Evolutionary conservation across 2,888 invertebrate genomes (phyloP).

Genomic region (Plagiodera versicolora): DNA sequence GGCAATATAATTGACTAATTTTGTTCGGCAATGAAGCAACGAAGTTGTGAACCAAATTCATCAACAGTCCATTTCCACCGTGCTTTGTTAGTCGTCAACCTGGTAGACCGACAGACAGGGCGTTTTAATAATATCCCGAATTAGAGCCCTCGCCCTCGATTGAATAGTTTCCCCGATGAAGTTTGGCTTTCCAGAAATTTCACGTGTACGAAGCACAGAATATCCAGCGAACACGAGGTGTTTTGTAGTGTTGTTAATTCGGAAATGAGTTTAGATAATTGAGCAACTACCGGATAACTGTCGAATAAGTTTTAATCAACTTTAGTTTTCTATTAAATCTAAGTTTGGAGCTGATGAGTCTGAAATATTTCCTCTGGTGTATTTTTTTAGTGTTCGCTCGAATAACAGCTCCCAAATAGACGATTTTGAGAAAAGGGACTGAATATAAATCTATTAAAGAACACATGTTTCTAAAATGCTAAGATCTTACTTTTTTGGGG

Average conservation of each 20-base stretch:
- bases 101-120: not conserved
- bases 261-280: not conserved
- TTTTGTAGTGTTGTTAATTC: no score
- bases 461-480: no score
- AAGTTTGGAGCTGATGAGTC: no score
- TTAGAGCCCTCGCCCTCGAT: not conserved
- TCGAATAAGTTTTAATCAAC: no score
- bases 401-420: no score
- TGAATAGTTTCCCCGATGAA: not conserved
- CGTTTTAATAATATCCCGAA: not conserved
- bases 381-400: no score
- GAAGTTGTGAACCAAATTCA: not conserved
- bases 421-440: no score
- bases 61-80: not conserved
- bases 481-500: no score
- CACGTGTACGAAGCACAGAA: not conserved
- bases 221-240: not conserved
- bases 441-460: no score
- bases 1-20: not conserved
- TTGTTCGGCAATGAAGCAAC: not conserved
- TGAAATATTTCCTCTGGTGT: no score
- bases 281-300: no score
- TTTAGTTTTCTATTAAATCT: no score
- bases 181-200: not conserved
- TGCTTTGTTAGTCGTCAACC: not conserved